phyloP scores from a whole-genome alignment of 2,888 invertebrate genomes.

The Philonicus albiceps region DNA sequence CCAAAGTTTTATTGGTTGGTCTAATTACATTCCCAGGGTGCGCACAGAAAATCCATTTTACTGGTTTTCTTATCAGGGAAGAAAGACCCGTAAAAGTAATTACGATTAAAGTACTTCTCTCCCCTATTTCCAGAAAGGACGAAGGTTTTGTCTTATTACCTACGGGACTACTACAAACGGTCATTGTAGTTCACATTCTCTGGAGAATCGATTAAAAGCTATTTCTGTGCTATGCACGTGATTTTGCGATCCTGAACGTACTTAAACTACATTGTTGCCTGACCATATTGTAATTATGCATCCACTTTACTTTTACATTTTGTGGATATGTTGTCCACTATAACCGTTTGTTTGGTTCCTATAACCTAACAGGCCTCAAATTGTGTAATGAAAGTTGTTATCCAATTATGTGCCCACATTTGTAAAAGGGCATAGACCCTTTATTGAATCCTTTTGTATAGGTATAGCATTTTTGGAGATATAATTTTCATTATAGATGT shows the following conservation, averaged over 20 bases:
- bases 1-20: constrained; percentile 8
- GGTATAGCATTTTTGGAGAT: no score
- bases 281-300: constrained; percentile 14
- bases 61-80: constrained; percentile 1
- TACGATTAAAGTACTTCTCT: constrained; percentile 27
- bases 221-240: constrained; percentile 31
- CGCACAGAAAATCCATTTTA: constrained; percentile 26
- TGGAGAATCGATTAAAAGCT: constrained; percentile 4
- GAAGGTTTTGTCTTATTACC: neutral
- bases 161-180: neutral
- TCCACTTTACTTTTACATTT: constrained; percentile 8
- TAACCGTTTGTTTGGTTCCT: neutral
- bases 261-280: constrained; percentile 28
- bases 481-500: neutral
- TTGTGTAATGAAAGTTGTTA: neutral
- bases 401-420: neutral
- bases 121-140: neutral
- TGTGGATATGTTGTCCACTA: neutral
- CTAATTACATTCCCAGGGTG: constrained; percentile 18
- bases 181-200: neutral
- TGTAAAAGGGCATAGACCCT: neutral
- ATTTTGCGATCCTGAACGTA: constrained; percentile 15
- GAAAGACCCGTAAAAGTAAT: neutral
- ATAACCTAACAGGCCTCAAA: neutral
- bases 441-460: no score